A percentile compares a stretch with the other conserved stretches of the same genome.
Conservation (phyloP, 30 jellyfish, hydroid and myxozoan species). For the Hydra vulgaris region DNA sequence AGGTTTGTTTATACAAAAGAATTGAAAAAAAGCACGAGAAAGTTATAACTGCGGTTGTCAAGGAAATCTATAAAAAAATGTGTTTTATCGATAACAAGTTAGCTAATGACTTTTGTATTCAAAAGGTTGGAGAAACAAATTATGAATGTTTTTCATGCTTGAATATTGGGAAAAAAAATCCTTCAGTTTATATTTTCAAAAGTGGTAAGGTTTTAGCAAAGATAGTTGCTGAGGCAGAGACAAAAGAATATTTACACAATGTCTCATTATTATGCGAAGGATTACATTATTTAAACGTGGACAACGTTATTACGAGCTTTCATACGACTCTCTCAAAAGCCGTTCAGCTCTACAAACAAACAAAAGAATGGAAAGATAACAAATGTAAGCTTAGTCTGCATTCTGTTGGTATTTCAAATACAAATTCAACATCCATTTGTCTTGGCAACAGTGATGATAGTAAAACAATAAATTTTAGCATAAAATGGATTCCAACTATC, state of each 20-base stretch:
- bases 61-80: not conserved
- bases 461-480: not conserved
- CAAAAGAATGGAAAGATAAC: constrained; percentile 13
- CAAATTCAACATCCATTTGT: not conserved
- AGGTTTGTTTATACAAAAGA: not conserved
- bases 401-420: constrained; percentile 13
- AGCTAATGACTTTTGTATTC: not conserved
- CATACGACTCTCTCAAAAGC: constrained; percentile 10
- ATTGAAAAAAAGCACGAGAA: not conserved
- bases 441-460: constrained; percentile 2
- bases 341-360: constrained; percentile 7
- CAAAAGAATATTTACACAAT: constrained; percentile 13
- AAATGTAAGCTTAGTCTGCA: constrained; percentile 3
- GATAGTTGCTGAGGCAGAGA: constrained; percentile 20
- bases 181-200: constrained; percentile 16
- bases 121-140: not conserved
- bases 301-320: not conserved
- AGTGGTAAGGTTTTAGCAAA: not conserved
- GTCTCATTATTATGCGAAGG: not conserved
- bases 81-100: not conserved
- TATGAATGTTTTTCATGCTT: not conserved
- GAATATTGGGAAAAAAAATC: constrained; percentile 18
- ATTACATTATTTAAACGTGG: constrained; percentile 3
- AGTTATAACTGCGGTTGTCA: not conserved
- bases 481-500: constrained; percentile 18